Base-by-base conservation (phyloP, 1,140 invertebrate species). In the Drosophila ohnishii region DNA sequence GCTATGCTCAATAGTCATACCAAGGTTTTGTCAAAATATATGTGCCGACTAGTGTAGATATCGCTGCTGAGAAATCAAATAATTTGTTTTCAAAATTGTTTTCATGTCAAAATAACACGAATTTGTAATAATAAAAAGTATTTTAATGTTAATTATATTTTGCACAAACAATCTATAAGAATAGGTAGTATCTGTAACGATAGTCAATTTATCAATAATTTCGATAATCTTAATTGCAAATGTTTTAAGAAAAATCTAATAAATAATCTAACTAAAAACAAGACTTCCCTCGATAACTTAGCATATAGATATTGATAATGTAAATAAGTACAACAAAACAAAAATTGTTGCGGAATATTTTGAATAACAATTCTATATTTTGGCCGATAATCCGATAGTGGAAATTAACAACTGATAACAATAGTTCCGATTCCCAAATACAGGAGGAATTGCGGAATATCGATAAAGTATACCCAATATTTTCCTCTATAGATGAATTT, bases 1-100 rank as follows among this genome's bases (percentile, higher is more conserved):
- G n/a, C n/a, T n/a, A n/a, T n/a, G n/a, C n/a, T n/a, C n/a, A n/a
- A n/a, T n/a, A n/a, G n/a, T n/a, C n/a, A n/a, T n/a, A n/a, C n/a
- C n/a, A n/a, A n/a, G n/a, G n/a, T n/a, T n/a, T n/a, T n/a, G n/a
- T n/a, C n/a, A n/a, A n/a, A n/a, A n/a, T n/a, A n/a, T n/a, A n/a
- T n/a, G n/a, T n/a, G n/a, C n/a, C n/a, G n/a, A n/a, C n/a, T n/a
- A n/a, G n/a, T n/a, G n/a, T 75, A 66, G 63, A 76, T 67, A 53
- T 47, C 72, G 62, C n/a, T 7, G 30, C 13, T 35, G 45, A 35
- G 45, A 60, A 58, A 32, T 51, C 9, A 51, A 51, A 51, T 34
- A 32, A 32, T 51, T 16, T 32, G 48, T 51, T 34, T 51, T 11
- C 30, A 16, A 51, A 34, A 34, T 34, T 34, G 48, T 51, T 51